Conservation (phyloP, 2,113 vertebrate genomes). For the Arothron firmamentum region DNA sequence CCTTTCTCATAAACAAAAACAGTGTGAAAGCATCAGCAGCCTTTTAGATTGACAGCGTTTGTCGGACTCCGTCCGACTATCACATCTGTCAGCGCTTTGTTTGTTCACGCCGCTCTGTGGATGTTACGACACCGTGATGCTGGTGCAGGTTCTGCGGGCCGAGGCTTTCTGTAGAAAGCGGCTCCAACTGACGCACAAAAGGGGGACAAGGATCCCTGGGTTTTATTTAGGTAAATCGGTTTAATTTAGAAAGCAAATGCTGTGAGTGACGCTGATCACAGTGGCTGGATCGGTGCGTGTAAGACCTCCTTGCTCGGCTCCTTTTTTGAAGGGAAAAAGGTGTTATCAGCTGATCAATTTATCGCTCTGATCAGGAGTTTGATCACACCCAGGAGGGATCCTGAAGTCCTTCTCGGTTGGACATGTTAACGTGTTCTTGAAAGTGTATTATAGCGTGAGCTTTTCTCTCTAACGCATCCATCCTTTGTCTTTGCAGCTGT, state of each 20-base stretch:
- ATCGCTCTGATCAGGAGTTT: background rate
- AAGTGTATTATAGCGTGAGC: background rate
- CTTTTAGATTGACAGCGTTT: background rate
- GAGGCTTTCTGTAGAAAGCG: too few relatives aligned
- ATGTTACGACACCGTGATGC: background rate
- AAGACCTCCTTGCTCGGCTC: too few relatives aligned
- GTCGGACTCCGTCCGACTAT: background rate
- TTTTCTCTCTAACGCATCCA: constrained; percentile 6
- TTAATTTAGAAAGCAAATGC: background rate
- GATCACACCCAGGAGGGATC: too few relatives aligned
- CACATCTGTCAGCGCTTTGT: background rate
- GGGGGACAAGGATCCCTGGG: too few relatives aligned
- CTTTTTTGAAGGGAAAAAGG: too few relatives aligned
- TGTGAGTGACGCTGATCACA: too few relatives aligned
- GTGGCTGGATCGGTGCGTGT: too few relatives aligned
- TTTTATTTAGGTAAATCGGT: background rate
- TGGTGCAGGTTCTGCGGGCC: too few relatives aligned
- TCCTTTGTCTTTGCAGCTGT: constrained; percentile 57
- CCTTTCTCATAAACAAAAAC: too few relatives aligned
- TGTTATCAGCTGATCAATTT: background rate
- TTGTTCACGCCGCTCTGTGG: background rate
- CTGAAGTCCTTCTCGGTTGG: background rate
- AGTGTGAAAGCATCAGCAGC: too few relatives aligned
- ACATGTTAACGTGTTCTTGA: too few relatives aligned
- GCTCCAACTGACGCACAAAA: too few relatives aligned